Evolutionary conservation across 2,797 vertebrate genomes (phyloP).

Genomic region (Rhinoraja longicauda): DNA sequence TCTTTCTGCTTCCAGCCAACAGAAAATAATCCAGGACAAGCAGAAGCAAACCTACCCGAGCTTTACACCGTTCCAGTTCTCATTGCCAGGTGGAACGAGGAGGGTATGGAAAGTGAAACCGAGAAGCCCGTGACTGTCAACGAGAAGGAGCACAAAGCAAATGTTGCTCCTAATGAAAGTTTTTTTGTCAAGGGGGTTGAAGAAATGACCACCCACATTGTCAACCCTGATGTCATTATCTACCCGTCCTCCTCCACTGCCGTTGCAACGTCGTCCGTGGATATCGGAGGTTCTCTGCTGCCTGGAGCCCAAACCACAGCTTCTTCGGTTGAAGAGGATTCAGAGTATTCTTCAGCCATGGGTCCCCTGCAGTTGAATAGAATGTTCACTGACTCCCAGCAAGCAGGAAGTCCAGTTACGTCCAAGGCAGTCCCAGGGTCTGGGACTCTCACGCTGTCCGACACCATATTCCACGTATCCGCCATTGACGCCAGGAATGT

Average conservation of each 20-base stretch:
- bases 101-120: conserved; percentile 50
- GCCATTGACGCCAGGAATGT: not conserved
- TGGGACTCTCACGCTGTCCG: not conserved
- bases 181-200: conserved; percentile 30
- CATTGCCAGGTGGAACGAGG: conserved; percentile 52
- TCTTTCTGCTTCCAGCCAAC: not conserved
- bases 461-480: not conserved
- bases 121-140: conserved; percentile 43
- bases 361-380: not conserved
- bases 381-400: not conserved
- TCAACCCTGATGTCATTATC: conserved; percentile 50
- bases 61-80: not conserved
- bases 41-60: not conserved
- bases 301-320: conserved; percentile 49
- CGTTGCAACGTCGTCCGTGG: conserved; percentile 50
- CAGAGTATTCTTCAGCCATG: not conserved
- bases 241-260: conserved; percentile 52
- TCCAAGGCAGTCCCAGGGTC: not conserved
- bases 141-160: conserved; percentile 46
- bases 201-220: conserved; percentile 44
- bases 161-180: conserved; percentile 40
- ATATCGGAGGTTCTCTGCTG: conserved; percentile 48
- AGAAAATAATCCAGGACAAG: not conserved
- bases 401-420: not conserved
- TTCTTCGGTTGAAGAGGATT: not conserved